Evolutionary conservation across 1,140 invertebrate genomes (phyloP), one percentile per base, ranked within the genome.

Genomic region (Calliphora vicina): DNA sequence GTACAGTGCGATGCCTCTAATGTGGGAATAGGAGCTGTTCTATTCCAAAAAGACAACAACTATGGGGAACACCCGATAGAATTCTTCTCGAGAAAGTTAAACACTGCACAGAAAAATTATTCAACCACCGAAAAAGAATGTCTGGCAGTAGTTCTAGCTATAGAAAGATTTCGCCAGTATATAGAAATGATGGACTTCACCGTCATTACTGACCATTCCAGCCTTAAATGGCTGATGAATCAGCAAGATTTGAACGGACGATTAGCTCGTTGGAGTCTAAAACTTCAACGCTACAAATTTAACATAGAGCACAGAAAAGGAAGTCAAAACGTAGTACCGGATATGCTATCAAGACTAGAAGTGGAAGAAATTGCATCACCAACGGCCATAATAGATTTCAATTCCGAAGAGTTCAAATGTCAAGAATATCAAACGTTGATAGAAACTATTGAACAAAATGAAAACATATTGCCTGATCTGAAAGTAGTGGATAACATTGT

Each of bases 111-210:
- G 29, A 35, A 35, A 8, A 35, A 35, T 35, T 35, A 35, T 35
- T 35, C 29, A 35, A 35, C 29, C 29, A 35, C 29, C 8, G 29
- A 35, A 35, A 35, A 35, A 35, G 8, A 35, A 86, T 86, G 82
- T 90, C 89, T 5, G 29, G 2, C 29, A 35, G 29, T 35, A 35
- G 29, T 35, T 35, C 29, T 35, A 4, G 29, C 29, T 35, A 85
- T 92, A 2, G 86, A 91, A 82, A 85, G 91, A 73, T 92, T 91
- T 82, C 72, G 86, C 27, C 84, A 86, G 10, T 93, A 91, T 85
- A 50, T 92, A 42, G 87, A 90, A 42, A 87, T 87, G 6, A 87
- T 20, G 6, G 83, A 88, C 6, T 91, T 92, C 81, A 87, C 29
- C 0, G 88, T 92, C 0, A 83, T 91, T 25, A 87, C 86, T 9